Evolutionary conservation across 2,797 vertebrate genomes (phyloP).

Genomic region (Varecia variegata): DNA sequence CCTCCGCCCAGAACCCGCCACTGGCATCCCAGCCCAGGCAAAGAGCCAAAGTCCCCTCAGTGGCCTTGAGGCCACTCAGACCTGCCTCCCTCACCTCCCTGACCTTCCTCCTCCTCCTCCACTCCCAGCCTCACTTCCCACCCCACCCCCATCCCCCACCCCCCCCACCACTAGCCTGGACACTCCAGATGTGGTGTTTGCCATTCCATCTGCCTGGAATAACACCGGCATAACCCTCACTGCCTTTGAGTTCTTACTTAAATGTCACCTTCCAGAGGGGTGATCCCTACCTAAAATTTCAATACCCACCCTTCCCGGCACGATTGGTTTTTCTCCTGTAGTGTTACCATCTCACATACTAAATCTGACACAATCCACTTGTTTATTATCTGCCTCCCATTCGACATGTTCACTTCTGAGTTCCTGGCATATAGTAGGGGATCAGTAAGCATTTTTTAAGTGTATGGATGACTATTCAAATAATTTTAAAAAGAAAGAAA

Average conservation of each 20-base stretch:
- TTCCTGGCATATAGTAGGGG: neutral
- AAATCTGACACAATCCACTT: neutral
- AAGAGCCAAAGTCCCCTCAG: neutral
- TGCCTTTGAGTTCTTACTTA: conserved; percentile 1
- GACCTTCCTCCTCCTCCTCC: neutral
- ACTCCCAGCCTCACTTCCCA: neutral
- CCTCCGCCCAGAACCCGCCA: neutral
- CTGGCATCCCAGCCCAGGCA: neutral
- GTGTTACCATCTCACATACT: neutral
- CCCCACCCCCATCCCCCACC: too few relatives aligned
- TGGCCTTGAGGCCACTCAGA: neutral
- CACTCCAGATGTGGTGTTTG: neutral
- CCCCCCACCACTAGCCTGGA: neutral
- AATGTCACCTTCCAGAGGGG: neutral
- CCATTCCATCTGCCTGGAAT: neutral
- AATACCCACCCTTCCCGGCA: neutral
- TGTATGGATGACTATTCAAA: conserved; percentile 32
- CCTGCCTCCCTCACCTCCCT: neutral
- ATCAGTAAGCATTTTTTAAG: conserved; percentile 11
- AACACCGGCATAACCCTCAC: neutral
- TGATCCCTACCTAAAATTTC: neutral
- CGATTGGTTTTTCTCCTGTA: neutral
- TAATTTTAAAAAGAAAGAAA: conserved; percentile 35
- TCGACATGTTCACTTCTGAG: neutral
- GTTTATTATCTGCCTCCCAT: neutral